These are phyloP conservation scores for Caradrina kadenii DNA, from an alignment of 2,888 invertebrate species.

Conservation along the genomic window DNA sequence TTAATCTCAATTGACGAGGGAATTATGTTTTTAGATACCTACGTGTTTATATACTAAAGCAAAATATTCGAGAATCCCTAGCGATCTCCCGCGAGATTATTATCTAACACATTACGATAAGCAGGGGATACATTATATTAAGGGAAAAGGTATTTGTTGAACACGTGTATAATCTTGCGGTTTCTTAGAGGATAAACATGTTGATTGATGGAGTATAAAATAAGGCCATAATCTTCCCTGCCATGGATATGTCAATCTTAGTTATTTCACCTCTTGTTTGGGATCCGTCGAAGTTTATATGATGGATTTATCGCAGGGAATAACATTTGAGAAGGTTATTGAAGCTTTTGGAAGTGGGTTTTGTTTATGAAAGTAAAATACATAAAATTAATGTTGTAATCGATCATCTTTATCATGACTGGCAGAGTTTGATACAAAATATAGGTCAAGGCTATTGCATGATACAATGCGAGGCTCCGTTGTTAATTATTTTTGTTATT, in stretches of 20 bases:
- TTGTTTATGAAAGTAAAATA: constrained; percentile 13
- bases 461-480: background rate
- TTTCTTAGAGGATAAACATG: constrained; percentile 18
- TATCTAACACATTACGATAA: constrained; percentile 44
- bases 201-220: constrained; percentile 43
- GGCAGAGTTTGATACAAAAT: constrained; percentile 9
- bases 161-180: constrained; percentile 18
- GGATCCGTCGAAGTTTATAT: background rate
- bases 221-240: constrained; percentile 13
- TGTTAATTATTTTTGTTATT: constrained; percentile 5
- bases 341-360: constrained; percentile 6
- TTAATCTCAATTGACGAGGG: constrained; percentile 4
- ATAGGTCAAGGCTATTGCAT: background rate
- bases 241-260: constrained; percentile 22
- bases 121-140: constrained; percentile 18
- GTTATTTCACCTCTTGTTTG: constrained; percentile 28
- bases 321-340: constrained; percentile 5
- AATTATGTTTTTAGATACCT: constrained; percentile 8
- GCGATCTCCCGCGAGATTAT: constrained; percentile 37
- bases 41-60: constrained; percentile 20
- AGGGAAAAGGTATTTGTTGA: constrained; percentile 18
- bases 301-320: constrained; percentile 16
- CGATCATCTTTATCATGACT: constrained; percentile 25
- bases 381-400: constrained; percentile 17
- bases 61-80: constrained; percentile 9